A percentile compares a stretch with the other conserved stretches of the same genome.
Evolutionary conservation across 2,797 vertebrate species (phyloP).

Genomic region (Hafferia zeledoni): DNA sequence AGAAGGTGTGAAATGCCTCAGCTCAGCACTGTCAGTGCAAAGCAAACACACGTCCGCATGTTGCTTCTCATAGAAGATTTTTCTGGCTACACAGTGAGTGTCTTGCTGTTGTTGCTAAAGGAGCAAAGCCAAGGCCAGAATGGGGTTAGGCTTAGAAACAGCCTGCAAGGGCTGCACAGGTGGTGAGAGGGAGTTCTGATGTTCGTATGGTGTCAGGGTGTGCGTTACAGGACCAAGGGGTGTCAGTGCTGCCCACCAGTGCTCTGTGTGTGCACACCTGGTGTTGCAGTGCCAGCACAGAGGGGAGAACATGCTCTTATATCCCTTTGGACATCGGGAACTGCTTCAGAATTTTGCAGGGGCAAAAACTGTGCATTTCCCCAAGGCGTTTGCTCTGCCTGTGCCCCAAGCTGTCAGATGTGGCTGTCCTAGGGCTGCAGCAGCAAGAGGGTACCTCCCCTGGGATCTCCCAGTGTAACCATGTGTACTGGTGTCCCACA

Average conservation of each 20-base stretch:
- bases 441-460: background rate
- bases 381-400: rapidly evolving
- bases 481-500: rapidly evolving
- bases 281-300: background rate
- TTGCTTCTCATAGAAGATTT: background rate
- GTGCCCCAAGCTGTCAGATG: background rate
- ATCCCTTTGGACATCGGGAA: rapidly evolving
- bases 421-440: background rate
- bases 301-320: background rate
- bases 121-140: background rate
- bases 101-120: background rate
- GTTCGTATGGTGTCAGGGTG: rapidly evolving
- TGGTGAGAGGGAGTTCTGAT: background rate
- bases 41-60: rapidly evolving
- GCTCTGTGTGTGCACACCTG: rapidly evolving
- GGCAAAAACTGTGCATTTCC: rapidly evolving
- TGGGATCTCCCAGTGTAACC: background rate
- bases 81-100: rapidly evolving
- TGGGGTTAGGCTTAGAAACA: background rate
- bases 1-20: background rate
- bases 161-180: no score
- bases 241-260: background rate
- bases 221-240: rapidly evolving
- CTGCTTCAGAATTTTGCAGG: background rate
- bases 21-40: background rate